Conservation (phyloP, 2,113 vertebrate genomes). For the Indicator indicator region DNA sequence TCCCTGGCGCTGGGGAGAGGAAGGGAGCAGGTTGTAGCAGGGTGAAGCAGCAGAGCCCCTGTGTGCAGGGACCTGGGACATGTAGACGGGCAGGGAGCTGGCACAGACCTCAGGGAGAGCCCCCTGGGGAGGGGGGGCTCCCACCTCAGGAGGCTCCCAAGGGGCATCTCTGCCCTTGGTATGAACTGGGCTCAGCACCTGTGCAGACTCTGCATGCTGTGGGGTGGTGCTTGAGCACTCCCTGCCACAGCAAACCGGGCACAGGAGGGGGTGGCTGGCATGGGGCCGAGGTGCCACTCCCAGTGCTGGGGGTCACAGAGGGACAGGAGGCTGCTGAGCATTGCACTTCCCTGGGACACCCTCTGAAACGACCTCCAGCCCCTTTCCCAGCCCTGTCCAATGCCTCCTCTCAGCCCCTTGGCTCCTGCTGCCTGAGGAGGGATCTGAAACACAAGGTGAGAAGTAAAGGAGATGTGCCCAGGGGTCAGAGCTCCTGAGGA, state of each 20-base stretch:
- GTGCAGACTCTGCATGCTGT: fast-evolving
- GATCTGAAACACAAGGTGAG: not conserved
- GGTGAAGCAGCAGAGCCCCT: not conserved
- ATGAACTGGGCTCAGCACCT: not conserved
- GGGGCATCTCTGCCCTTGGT: not conserved
- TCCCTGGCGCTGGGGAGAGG: fast-evolving
- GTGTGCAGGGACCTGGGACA: fast-evolving
- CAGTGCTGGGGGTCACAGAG: too few relatives aligned
- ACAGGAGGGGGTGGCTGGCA: not conserved
- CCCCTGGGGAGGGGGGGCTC: not conserved
- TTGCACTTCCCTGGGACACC: not conserved
- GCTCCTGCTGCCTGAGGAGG: not conserved
- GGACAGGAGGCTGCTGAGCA: not conserved
- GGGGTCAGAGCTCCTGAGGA: not conserved
- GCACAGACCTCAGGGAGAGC: not conserved
- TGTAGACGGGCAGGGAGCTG: not conserved
- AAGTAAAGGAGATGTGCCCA: not conserved
- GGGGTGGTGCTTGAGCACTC: not conserved
- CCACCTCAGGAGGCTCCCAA: fast-evolving
- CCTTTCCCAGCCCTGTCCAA: not conserved
- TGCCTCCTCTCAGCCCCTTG: not conserved
- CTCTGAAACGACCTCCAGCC: not conserved
- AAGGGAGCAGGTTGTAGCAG: not conserved
- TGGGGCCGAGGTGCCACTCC: fast-evolving
- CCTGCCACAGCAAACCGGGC: fast-evolving